A percentile compares a stretch with the other conserved stretches of the same genome.
These are phyloP conservation scores for Streblospio benedicti DNA, from an alignment of 1,140 invertebrate genomes.

Conservation along the genomic window DNA sequence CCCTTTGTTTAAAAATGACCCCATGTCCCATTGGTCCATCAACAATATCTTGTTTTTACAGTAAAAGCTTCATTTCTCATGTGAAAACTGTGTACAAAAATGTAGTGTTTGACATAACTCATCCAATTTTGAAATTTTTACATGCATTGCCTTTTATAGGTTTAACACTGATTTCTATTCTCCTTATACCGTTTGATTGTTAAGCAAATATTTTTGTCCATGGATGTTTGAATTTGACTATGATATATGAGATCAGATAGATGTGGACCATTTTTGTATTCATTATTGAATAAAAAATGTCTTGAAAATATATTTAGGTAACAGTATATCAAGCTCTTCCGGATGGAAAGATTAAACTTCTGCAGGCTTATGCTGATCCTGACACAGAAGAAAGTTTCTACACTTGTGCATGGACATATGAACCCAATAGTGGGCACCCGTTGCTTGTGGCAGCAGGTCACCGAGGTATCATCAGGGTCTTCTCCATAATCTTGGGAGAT, in stretches of 20 bases:
- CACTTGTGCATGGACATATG: constrained; percentile 90
- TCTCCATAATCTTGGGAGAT: constrained; percentile 72
- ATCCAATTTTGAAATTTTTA: too few species aligned
- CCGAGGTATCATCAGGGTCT: constrained; percentile 78
- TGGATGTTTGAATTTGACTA: background rate
- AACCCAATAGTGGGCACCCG: constrained; percentile 69
- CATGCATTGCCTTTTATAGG: too few species aligned
- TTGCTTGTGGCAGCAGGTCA: constrained; percentile 82
- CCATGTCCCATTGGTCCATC: too few species aligned
- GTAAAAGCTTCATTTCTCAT: too few species aligned
- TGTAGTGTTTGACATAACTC: too few species aligned
- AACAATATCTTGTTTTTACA: too few species aligned
- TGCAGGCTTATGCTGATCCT: constrained; percentile 80
- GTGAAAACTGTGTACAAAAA: too few species aligned
- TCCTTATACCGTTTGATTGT: too few species aligned
- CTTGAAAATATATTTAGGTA: constrained; percentile 31
- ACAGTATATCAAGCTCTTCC: constrained; percentile 84
- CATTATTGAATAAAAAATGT: background rate
- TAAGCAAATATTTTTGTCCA: too few species aligned
- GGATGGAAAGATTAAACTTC: constrained; percentile 62
- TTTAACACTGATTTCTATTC: too few species aligned
- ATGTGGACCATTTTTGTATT: background rate
- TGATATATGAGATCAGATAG: background rate
- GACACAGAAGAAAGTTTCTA: constrained; percentile 89
- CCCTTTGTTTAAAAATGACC: too few species aligned